Evolutionary conservation across 2,888 invertebrate species (phyloP).

Genomic region (Stenodera caucasica): DNA sequence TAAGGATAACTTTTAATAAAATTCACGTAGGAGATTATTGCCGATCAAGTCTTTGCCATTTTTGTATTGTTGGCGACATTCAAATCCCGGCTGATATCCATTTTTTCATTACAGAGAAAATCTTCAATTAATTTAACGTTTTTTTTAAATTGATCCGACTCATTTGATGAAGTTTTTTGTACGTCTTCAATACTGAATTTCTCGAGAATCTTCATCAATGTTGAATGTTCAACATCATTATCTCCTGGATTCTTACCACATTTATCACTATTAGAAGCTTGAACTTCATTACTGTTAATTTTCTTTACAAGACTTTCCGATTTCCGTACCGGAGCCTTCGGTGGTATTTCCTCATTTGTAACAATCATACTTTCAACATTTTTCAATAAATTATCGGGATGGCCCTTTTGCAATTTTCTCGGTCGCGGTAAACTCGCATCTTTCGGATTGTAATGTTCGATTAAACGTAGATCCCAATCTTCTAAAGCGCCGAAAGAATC

Average conservation of each 20-base stretch:
- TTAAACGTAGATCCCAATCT: conserved; percentile 58
- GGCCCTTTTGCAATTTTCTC: conserved; percentile 38
- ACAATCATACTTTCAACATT: conserved; percentile 50
- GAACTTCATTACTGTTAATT: conserved; percentile 37
- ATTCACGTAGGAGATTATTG: too few relatives aligned
- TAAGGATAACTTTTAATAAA: too few relatives aligned
- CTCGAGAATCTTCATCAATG: conserved; percentile 51
- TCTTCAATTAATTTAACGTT: conserved; percentile 38
- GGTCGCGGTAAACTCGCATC: conserved; percentile 53
- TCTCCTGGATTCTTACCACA: conserved; percentile 23
- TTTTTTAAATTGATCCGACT: conserved; percentile 34
- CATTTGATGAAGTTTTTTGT: conserved; percentile 17
- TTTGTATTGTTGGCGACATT: conserved; percentile 15
- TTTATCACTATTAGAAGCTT: conserved; percentile 8
- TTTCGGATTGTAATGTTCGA: conserved; percentile 56
- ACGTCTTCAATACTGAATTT: conserved; percentile 47
- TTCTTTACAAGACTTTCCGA: conserved; percentile 49
- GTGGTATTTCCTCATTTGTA: conserved; percentile 38
- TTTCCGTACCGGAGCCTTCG: conserved; percentile 44
- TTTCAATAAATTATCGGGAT: conserved; percentile 40
- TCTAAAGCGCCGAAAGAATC: conserved; percentile 57
- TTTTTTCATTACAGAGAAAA: conserved; percentile 42
- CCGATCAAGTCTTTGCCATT: conserved; percentile 15
- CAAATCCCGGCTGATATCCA: conserved; percentile 22
- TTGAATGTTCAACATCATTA: conserved; percentile 49